Conservation (phyloP, 2,888 invertebrate genomes). For the Lymantria dispar region DNA sequence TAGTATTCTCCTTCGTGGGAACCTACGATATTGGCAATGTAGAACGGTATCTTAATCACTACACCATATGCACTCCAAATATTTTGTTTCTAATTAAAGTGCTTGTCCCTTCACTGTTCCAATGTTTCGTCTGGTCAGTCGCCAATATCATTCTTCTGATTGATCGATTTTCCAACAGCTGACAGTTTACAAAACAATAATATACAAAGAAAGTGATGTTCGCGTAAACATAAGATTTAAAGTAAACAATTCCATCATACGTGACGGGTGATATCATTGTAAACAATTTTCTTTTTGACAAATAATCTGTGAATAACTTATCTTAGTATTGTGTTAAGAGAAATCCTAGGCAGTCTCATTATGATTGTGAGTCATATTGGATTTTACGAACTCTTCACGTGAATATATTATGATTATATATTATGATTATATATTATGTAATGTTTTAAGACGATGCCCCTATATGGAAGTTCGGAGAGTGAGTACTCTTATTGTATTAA, state of each 20-base stretch:
- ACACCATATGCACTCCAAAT: no score
- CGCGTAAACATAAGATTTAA: background rate
- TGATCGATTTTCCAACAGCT: background rate
- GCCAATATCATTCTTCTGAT: background rate
- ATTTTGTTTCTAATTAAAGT: no score
- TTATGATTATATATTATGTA: no score
- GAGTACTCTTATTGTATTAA: no score
- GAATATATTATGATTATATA: no score
- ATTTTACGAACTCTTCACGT: no score
- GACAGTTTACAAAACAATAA: background rate
- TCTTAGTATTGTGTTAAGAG: background rate
- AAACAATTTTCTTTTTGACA: background rate
- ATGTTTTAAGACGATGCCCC: no score
- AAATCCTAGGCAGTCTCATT: background rate
- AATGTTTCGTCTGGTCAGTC: background rate
- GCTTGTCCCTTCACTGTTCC: background rate
- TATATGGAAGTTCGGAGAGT: no score
- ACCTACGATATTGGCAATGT: no score
- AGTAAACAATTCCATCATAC: background rate
- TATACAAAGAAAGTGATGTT: background rate
- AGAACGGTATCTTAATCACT: no score
- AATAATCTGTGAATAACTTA: background rate
- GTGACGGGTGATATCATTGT: background rate
- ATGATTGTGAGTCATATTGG: background rate
- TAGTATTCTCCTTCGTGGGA: no score